Evolutionary conservation across 2,888 invertebrate species (phyloP), one percentile per base, ranked within the genome.

Genomic region (Hedychridium roseum): DNA sequence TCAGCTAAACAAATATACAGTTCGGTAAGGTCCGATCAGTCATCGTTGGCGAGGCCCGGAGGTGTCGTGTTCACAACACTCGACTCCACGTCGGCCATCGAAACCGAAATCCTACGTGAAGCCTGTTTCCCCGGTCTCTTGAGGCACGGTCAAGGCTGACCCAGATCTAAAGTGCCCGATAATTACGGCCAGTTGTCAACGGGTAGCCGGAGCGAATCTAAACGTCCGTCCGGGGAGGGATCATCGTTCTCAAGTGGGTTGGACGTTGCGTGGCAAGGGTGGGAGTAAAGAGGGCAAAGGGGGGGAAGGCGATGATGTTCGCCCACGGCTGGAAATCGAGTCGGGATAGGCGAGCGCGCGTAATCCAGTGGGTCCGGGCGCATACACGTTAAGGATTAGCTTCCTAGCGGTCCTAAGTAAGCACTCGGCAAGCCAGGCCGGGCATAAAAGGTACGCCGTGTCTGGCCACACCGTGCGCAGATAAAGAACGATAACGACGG

Each of bases 131-230:
- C 42, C 27, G 41, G n/a, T 37, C 41, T 38, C 43, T 41, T 41
- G 52, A 41, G 56, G 58, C 40, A 57, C 62, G 57, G 54, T 40
- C 38, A 36, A 54, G 43, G 56, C 34, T 66, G 71, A 71, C 73
- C 74, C 66, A 72, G 64, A 66, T 73, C 55, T 59, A 50, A 64
- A 71, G 67, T 68, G 67, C 59, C 60, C 56, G 68, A 72, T 74
- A 71, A 73, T 73, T 72, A 60, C 64, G 45, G 37, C 54, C 32
- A 43, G 50, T 54, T 64, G 66, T 66, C 68, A 60, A 63, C 57
- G 55, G 40, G 48, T 40, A 50, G 47, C 50, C 52, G 50, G 32
- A 53, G 57, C 53, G 52, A 60, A 65, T 57, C 52, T 44, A 49
- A 54, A 35, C 52, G 39, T 48, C 34, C 39, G 40, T 37, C 28